Evolutionary conservation across 2,113 vertebrate species (phyloP), one percentile per base, ranked within the genome.

Genomic region (Leptobrachium leishanense): DNA sequence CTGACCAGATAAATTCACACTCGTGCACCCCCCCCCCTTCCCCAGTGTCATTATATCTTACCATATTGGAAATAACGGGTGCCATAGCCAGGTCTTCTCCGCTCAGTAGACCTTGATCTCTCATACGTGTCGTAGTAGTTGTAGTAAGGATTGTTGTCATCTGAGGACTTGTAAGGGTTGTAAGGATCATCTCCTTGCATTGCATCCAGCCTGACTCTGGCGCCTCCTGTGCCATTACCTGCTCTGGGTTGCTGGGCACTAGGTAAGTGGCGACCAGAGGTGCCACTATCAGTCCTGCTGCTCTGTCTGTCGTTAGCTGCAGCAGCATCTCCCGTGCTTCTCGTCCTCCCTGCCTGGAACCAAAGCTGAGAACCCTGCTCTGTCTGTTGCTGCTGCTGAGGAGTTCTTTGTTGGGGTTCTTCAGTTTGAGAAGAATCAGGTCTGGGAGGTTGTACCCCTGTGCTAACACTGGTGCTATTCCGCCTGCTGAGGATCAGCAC

Each of bases 71-170:
- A 94, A 85, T 93, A 94, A 63, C 92, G 89, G 76, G 96, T 96
- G 3, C 95, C 94, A 0, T 97, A 95, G 0, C 95, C 95, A 0
- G 93, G 93, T 76, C 93, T 85, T 54, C 89, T 82, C 67, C 90
- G 88, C 54, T 83, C 82, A 43, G 90, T 83, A 12, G 90, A 76
- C 64, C 94, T 88, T 0, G 95, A 95, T 84, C 94, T 86, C 84
- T 95, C 94, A 68, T 97, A 96, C 0, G 95, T 95, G 87, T 98
- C 95, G 69, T 96, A 95, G 88, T 97, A 95, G 87, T 98, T 98
- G 85, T 98, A 96, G 1, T 98, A 96, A 0, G 95, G 95, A 63
- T 98, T 99, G 20, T 31, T 31, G 83, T 96, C 95, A 79, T 96
- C 94, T 1, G 92, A 83, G 41, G 91, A 88, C 81, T 98, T 98